A percentile compares a stretch with the other conserved stretches of the same genome.
Evolutionary conservation across 2,797 vertebrate species (phyloP).

Genomic region (Syngnathus rostellatus): DNA sequence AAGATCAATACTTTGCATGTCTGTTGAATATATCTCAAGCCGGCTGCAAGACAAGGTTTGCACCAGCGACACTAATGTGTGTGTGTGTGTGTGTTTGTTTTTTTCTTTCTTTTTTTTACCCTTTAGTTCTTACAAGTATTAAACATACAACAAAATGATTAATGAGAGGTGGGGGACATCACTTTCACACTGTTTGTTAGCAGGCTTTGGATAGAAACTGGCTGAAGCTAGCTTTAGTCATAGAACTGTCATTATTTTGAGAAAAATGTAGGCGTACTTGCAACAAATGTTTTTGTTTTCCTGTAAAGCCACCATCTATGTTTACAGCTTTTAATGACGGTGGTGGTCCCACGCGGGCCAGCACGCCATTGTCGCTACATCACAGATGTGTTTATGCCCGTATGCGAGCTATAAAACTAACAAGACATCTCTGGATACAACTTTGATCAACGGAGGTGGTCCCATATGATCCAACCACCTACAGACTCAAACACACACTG

Average conservation of each 20-base stretch:
- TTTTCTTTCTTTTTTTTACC: neutral
- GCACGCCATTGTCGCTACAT: no score
- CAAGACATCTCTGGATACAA: no score
- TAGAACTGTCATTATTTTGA: neutral
- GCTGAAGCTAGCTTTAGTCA: neutral
- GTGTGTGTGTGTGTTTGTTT: neutral
- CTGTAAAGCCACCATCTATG: no score
- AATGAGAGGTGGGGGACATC: neutral
- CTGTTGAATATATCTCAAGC: neutral
- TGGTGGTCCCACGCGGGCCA: no score
- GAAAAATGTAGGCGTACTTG: no score
- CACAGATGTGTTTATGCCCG: no score
- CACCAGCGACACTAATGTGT: neutral
- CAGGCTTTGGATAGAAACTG: neutral
- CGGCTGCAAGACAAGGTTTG: conserved; percentile 5
- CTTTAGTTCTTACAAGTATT: neutral
- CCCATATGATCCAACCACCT: no score
- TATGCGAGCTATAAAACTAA: no score
- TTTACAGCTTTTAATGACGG: no score
- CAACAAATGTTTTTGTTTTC: no score
- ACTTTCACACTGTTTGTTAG: neutral
- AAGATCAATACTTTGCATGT: neutral
- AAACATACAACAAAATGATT: neutral
- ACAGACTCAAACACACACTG: no score
- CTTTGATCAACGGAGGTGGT: no score